phyloP scores from a whole-genome alignment of 2,888 invertebrate species.

The Catonia carolina region DNA sequence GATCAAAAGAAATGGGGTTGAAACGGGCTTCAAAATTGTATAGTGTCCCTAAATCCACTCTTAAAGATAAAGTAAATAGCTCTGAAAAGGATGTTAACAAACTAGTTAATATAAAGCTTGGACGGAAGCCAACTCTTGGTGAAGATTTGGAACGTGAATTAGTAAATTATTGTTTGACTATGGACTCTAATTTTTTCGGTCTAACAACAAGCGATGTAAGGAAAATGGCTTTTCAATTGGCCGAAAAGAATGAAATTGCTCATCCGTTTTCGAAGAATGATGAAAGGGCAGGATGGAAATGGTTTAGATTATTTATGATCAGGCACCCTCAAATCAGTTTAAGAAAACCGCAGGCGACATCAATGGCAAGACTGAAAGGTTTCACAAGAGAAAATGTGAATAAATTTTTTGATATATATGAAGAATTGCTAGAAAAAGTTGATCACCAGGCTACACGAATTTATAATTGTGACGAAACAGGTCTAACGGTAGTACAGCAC shows the following conservation, averaged over 20 bases:
- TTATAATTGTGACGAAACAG: conserved; percentile 40
- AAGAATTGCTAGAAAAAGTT: conserved; percentile 28
- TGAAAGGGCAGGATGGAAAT: conserved; percentile 12
- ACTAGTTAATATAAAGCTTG: background rate
- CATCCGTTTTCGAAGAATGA: background rate
- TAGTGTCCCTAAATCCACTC: conserved; percentile 12
- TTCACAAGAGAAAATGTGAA: conserved; percentile 23
- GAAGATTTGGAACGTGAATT: conserved; percentile 16
- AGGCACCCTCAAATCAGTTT: conserved; percentile 24
- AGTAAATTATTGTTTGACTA: conserved; percentile 12
- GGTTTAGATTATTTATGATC: conserved; percentile 20
- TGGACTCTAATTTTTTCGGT: conserved; percentile 20
- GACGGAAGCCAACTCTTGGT: conserved; percentile 14
- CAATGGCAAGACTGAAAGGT: conserved; percentile 21
- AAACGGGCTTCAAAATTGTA: conserved; percentile 14
- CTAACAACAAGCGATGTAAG: conserved; percentile 13
- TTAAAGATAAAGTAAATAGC: conserved; percentile 13
- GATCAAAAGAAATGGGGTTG: conserved; percentile 14
- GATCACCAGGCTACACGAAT: conserved; percentile 33
- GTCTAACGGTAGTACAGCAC: conserved; percentile 37
- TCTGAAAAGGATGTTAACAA: background rate
- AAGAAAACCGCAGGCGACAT: conserved; percentile 22
- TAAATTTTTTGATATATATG: conserved; percentile 23
- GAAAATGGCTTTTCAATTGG: conserved; percentile 11
- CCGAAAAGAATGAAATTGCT: background rate